Conservation (phyloP, 2,113 vertebrate genomes). For the Xenopus borealis region DNA sequence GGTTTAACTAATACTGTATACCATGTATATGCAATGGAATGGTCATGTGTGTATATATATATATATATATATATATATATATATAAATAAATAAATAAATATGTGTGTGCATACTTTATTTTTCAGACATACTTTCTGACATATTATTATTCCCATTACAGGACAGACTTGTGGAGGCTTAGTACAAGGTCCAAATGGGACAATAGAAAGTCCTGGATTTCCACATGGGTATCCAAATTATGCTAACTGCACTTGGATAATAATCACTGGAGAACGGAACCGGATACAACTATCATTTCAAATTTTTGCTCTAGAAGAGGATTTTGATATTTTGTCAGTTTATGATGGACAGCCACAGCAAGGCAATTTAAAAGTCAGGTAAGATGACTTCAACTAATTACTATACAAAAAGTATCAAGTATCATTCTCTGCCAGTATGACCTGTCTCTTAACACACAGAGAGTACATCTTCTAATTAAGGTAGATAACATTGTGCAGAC, state of each 20-base stretch:
- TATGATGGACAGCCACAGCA: conserved; percentile 94
- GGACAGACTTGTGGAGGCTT: conserved; percentile 93
- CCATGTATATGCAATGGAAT: no score
- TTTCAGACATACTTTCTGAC: no score
- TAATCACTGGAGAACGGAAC: conserved; percentile 92
- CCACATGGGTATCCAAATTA: conserved; percentile 98
- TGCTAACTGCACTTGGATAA: conserved; percentile 96
- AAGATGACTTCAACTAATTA: conserved; percentile 37
- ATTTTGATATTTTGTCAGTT: conserved; percentile 95
- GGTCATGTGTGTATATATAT: no score
- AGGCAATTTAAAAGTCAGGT: conserved; percentile 97
- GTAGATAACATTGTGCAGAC: no score
- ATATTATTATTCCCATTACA: conserved; percentile 56
- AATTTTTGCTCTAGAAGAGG: conserved; percentile 93
- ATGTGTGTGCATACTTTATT: no score
- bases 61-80: no score
- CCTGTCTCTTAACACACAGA: no score
- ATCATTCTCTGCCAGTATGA: no score
- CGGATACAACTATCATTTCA: conserved; percentile 93
- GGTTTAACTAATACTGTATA: no score
- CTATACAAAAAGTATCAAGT: neutral
- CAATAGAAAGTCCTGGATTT: conserved; percentile 95
- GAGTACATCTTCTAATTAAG: no score
- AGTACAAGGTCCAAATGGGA: conserved; percentile 93
- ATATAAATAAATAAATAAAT: no score